These are phyloP conservation scores for Prenolepis imparis DNA, from an alignment of 2,888 invertebrate species.

Conservation along the genomic window DNA sequence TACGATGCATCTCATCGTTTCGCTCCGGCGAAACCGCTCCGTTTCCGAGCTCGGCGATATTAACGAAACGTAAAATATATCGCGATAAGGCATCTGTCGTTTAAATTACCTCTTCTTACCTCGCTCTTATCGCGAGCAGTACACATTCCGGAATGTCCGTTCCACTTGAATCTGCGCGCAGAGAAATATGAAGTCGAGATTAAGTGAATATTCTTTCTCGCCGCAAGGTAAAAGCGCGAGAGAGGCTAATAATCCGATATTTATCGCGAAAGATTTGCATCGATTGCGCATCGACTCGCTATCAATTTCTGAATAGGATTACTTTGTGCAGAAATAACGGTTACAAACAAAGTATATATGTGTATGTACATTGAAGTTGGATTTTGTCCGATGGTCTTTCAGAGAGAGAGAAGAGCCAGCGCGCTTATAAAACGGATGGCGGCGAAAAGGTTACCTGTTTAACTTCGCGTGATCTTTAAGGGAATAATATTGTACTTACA, in stretches of 20 bases:
- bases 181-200: slow-evolving; percentile 17
- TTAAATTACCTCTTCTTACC: slow-evolving; percentile 13
- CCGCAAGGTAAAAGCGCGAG: too few relatives aligned
- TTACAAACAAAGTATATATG: background rate
- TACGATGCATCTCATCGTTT: slow-evolving; percentile 33
- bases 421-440: background rate
- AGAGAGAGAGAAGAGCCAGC: background rate
- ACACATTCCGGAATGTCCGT: background rate
- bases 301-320: slow-evolving; percentile 19
- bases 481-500: slow-evolving; percentile 6
- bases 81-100: slow-evolving; percentile 37
- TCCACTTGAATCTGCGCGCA: background rate
- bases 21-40: slow-evolving; percentile 20
- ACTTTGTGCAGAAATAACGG: background rate
- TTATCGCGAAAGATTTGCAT: slow-evolving; percentile 13
- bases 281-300: background rate
- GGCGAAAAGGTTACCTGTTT: slow-evolving; percentile 39
- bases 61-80: slow-evolving; percentile 33
- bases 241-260: background rate
- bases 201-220: slow-evolving; percentile 3
- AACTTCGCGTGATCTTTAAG: slow-evolving; percentile 49
- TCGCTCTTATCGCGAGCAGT: background rate
- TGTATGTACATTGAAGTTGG: background rate
- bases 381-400: slow-evolving; percentile 18
- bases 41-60: slow-evolving; percentile 12